Evolutionary conservation across 2,113 vertebrate genomes (phyloP), one percentile per base, ranked within the genome.

Genomic region (Sylvicapra grimmia): DNA sequence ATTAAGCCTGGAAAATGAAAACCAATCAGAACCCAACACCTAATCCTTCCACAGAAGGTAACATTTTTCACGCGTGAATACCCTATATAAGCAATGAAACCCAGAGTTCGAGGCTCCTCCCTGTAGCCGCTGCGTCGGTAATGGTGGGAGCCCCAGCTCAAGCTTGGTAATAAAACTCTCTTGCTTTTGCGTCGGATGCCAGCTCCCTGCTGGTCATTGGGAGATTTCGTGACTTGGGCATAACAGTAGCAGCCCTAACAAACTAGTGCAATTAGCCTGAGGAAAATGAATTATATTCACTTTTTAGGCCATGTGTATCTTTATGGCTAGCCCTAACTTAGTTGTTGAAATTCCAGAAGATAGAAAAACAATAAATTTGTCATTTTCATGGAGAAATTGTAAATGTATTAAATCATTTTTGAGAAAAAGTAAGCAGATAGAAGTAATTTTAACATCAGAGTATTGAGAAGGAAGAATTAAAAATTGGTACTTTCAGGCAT

Each of bases 301-400:
- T 92, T 86, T 83, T 15, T 4, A 59, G 31, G 61, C 8, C 8
- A 16, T n/a, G 47, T 33, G 7, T 90, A 6, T 84, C 40, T 80
- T 68, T 90, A 33, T 31, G 27, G 16, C 9, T 84, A 88, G 31
- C 13, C 27, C 51, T 92, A 63, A 77, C 1, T 92, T 77, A 59
- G 58, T 58, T 65, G 25, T 89, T 96, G 18, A 51, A 90, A 85
- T 85, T 94, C 63, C 91, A 98, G 65, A 97, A 95, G 90, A 82
- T 36, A 47, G 6, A 91, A 68, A 68, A 93, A 61, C 25, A 63
- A 11, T 79, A 51, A 49, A 83, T 77, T 68, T 27, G 1, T 49
- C 89, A 59, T 47, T 97, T 77, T 96, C 47, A 82, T 59, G 23
- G 11, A 89, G 58, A 89, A 89, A 56, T 25, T 63, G 25, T 92